phyloP scores from a whole-genome alignment of 2,113 vertebrate species.

The Oreotragus oreotragus region DNA sequence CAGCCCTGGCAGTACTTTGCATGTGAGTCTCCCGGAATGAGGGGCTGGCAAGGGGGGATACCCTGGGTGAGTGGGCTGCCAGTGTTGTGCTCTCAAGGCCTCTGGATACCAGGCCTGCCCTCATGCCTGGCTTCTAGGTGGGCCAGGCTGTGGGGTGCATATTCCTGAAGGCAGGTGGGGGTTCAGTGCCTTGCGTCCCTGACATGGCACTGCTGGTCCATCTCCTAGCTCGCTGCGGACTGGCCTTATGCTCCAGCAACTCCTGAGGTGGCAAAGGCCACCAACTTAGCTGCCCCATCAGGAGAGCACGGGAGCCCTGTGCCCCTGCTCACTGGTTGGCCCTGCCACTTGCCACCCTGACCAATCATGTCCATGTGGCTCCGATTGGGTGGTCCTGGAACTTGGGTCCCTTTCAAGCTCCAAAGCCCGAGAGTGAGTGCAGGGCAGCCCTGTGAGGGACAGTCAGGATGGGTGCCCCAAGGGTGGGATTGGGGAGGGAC shows the following conservation, averaged over 20 bases:
- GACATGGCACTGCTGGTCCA: rapidly evolving
- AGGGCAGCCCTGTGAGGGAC: background rate
- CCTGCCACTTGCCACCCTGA: background rate
- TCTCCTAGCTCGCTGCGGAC: background rate
- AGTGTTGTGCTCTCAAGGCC: rapidly evolving
- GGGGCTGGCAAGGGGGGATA: background rate
- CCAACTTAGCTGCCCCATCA: background rate
- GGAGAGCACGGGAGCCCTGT: background rate
- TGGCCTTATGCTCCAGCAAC: background rate
- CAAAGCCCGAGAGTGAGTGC: background rate
- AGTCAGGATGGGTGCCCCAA: background rate
- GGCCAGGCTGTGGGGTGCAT: rapidly evolving
- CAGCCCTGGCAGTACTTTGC: slow-evolving; percentile 97
- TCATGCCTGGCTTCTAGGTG: rapidly evolving
- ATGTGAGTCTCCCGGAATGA: slow-evolving; percentile 84
- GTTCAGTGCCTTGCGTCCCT: background rate
- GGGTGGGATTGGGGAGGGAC: background rate
- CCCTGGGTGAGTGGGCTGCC: rapidly evolving
- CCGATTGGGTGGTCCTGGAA: rapidly evolving
- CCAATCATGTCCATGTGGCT: background rate
- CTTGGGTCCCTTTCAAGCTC: background rate
- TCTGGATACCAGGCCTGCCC: rapidly evolving
- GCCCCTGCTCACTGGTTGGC: background rate
- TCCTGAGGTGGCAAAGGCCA: background rate
- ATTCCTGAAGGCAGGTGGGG: rapidly evolving